Base-by-base conservation (phyloP, 2,888 invertebrate genomes). In the Galeruca laticollis region DNA sequence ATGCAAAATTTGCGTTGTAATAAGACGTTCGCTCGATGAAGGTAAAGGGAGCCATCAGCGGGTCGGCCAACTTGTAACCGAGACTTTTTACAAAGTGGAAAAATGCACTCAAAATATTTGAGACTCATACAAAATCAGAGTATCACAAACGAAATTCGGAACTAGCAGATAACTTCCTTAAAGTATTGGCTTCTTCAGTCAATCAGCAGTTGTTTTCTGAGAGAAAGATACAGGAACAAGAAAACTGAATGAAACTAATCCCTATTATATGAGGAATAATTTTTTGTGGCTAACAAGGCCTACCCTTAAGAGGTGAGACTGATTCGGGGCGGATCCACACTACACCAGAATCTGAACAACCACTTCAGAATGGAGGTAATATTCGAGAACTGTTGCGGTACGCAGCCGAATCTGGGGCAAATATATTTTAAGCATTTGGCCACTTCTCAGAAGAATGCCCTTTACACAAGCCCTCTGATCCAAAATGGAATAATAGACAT, bases 381-480 rank as follows among this genome's bases (percentile, higher is more conserved):
- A n/a, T 59, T 59, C 37, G 11, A 37, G 20, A 15, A 35, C 18
- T 37, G 26, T 37, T 60, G 37, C 59, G 37, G 37, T 37, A n/a
- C 15, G 15, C 5, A 5, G 4, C 26, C 5, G 26, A 26, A 5
- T 26, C 26, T 26, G 26, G 26, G 5, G 26, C 2, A 21, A 56
- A 56, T n/a, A 56, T 10, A 56, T 56, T 1, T 56, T 31, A 26
- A 21, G 56, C 31, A 59, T 40, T 59, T 59, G 40, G 15, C 10
- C 40, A 59, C 37, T 59, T 59, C 59, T 37, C 40, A 40, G 59
- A 59, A 59, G 59, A 40, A 37, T 59, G 59, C 59, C 5, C 59
- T 40, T 37, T 40, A 59, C 40, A 37, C 40, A 18, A 59, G 18
- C 37, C 59, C 40, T 21, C 59, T 15, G 10, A n/a, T n/a, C n/a